A percentile compares a stretch with the other conserved stretches of the same genome.
Conservation (phyloP, 2,888 invertebrate species). For the Diaprepes abbreviatus region DNA sequence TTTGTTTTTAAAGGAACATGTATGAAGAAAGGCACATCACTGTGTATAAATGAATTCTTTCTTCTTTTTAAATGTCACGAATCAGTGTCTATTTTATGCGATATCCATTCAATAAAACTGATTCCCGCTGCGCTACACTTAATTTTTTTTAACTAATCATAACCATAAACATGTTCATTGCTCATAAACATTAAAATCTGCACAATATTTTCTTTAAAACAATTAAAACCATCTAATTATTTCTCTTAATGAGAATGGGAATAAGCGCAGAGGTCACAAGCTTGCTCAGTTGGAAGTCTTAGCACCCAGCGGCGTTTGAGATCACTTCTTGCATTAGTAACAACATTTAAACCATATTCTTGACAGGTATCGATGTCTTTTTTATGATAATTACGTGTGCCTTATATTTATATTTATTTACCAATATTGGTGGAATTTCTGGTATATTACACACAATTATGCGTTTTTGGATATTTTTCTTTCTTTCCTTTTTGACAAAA, state of each 20-base stretch:
- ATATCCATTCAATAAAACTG: conserved; percentile 51
- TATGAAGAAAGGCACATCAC: no score
- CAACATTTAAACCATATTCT: conserved; percentile 34
- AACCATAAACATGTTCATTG: conserved; percentile 24
- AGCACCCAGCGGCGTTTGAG: conserved; percentile 61
- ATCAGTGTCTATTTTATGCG: neutral
- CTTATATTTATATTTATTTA: neutral
- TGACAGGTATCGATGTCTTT: conserved; percentile 43
- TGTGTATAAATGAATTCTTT: no score
- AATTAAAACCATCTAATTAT: conserved; percentile 60
- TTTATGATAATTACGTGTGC: conserved; percentile 37
- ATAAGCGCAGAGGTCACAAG: conserved; percentile 62
- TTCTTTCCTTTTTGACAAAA: no score
- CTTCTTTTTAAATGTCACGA: neutral
- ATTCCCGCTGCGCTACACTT: conserved; percentile 29
- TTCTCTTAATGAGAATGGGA: conserved; percentile 65
- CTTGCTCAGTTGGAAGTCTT: conserved; percentile 57
- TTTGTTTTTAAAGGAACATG: no score
- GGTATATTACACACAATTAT: no score
- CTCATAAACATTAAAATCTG: conserved; percentile 43
- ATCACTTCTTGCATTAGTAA: conserved; percentile 42
- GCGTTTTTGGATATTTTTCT: no score
- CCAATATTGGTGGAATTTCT: neutral
- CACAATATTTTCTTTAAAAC: conserved; percentile 45
- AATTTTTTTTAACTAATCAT: conserved; percentile 26